Conservation (phyloP, 1,140 invertebrate genomes). For the Medauroidea extradentata region DNA sequence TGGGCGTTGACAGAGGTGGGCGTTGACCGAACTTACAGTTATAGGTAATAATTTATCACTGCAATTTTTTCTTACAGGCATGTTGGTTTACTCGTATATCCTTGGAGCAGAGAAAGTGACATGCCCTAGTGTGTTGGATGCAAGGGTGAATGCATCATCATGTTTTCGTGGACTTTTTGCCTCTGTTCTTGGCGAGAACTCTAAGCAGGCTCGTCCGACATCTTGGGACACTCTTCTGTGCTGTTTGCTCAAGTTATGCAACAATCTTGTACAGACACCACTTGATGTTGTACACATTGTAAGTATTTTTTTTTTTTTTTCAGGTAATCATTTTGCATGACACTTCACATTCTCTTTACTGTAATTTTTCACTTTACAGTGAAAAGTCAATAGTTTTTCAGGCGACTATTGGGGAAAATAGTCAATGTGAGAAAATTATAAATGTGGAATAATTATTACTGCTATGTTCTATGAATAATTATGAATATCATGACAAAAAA, state of each 20-base stretch:
- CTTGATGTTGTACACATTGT: constrained; percentile 7
- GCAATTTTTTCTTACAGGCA: constrained; percentile 36
- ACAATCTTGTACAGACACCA: constrained; percentile 44
- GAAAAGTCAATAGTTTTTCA: too few species aligned
- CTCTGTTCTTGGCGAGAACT: constrained; percentile 57
- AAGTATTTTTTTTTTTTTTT: background rate
- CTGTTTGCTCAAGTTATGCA: constrained; percentile 59
- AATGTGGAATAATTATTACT: too few species aligned
- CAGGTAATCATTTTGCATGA: background rate
- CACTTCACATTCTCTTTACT: background rate
- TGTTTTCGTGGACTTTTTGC: constrained; percentile 62
- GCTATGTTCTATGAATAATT: too few species aligned
- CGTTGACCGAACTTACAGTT: too few species aligned
- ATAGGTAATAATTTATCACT: background rate
- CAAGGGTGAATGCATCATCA: constrained; percentile 41
- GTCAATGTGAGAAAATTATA: too few species aligned
- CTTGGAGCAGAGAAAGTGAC: constrained; percentile 53
- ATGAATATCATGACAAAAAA: too few species aligned
- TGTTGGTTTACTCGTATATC: constrained; percentile 55
- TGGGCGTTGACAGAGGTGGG: too few species aligned
- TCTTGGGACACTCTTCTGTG: constrained; percentile 65
- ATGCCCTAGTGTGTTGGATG: constrained; percentile 47
- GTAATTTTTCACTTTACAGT: too few species aligned
- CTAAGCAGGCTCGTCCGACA: constrained; percentile 52
- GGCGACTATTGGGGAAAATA: too few species aligned